Percentiles rank a stretch among this genome's conserved stretches.
phyloP scores from a whole-genome alignment of 2,113 vertebrate genomes.

The Athene noctua region DNA sequence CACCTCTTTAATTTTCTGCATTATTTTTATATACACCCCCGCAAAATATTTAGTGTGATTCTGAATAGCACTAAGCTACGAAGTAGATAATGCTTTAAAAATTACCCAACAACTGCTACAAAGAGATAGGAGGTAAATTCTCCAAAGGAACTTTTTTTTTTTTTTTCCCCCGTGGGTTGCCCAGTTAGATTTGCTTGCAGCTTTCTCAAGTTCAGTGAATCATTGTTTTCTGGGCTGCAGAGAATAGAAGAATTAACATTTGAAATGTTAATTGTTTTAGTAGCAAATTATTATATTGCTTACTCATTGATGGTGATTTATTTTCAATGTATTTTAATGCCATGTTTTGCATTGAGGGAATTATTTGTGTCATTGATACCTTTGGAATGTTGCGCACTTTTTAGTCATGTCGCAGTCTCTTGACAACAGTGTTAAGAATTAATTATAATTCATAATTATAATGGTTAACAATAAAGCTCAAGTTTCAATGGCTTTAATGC shows the following conservation, averaged over 20 bases:
- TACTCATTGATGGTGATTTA: conserved; percentile 30
- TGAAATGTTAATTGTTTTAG: conserved; percentile 59
- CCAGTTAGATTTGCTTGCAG: background rate
- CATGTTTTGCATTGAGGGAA: conserved; percentile 31
- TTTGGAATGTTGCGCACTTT: conserved; percentile 35
- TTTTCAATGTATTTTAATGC: conserved; percentile 47
- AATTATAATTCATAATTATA: conserved; percentile 66
- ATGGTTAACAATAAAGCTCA: conserved; percentile 57
- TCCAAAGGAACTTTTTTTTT: background rate
- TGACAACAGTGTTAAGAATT: conserved; percentile 66
- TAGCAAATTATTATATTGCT: conserved; percentile 52
- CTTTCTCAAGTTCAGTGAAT: background rate
- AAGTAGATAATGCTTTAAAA: background rate
- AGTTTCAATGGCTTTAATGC: conserved; percentile 44
- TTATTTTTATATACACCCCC: background rate
- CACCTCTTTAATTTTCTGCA: background rate
- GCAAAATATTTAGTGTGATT: background rate
- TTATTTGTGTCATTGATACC: conserved; percentile 51
- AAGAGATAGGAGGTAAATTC: background rate
- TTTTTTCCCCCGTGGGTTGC: background rate
- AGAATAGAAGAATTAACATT: conserved; percentile 54
- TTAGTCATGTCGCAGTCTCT: conserved; percentile 37
- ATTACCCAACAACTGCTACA: background rate
- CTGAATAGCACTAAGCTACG: background rate
- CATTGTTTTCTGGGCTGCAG: conserved; percentile 3